Evolutionary conservation across 2,888 invertebrate species (phyloP), one percentile per base, ranked within the genome.

Genomic region (Synanthedon vespiformis): DNA sequence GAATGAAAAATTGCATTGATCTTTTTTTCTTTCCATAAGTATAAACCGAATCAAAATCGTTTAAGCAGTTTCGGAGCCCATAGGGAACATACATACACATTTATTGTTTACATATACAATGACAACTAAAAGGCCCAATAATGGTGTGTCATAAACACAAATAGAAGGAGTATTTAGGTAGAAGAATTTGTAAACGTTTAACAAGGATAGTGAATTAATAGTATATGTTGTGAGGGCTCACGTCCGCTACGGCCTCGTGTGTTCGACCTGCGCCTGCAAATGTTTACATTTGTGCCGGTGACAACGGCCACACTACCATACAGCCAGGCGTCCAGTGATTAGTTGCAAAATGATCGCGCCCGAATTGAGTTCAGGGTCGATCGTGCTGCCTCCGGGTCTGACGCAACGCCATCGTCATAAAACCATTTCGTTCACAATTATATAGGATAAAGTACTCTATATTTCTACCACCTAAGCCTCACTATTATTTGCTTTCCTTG

Each of bases 291-390:
- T 76, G 74, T 70, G 78, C 78, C 77, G 72, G 71, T 72, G 70
- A 72, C 71, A 66, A 70, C 68, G 70, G 68, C 64, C 60, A 60
- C 62, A 57, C 60, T 34, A 34, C 34, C 34, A 34, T 34, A 61
- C 65, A 60, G 66, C 71, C 68, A 70, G 68, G 67, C 70, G 68
- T 72, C 74, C 77, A 71, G 68, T 77, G 80, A 82, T 82, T 77
- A 82, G 80, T 86, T 85, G 86, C 87, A 85, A 87, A 87, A 87
- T 81, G 77, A 75, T 80, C 78, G 78, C 75, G 64, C 65, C 74
- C 75, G 77, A 79, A 87, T 85, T 80, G 80, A 85, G 87, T 79
- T 86, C 87, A 87, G 79, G 87, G 87, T 84, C 83, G 78, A 59
- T 64, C 67, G 69, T 71, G 75, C 69, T 72, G 75, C 85, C 85